phyloP scores from a whole-genome alignment of 2,113 vertebrate genomes.

The Tetrao urogallus region DNA sequence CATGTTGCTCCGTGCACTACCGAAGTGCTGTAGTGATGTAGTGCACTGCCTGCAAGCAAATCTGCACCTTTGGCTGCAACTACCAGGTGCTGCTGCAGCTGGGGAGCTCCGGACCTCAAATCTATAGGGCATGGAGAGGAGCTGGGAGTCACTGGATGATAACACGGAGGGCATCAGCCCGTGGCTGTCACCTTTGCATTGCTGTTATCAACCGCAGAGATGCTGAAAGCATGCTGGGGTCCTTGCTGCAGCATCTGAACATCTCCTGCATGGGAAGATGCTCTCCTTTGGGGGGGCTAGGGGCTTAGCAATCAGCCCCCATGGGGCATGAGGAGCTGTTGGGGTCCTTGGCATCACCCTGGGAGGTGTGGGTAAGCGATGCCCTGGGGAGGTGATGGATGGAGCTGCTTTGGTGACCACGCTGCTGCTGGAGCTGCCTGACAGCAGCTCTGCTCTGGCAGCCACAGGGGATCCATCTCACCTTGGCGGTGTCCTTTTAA shows the following conservation, averaged over 20 bases:
- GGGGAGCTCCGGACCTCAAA: not conserved
- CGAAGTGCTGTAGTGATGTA: not conserved
- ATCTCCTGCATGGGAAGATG: not conserved
- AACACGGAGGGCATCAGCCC: not conserved
- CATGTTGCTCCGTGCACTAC: not conserved
- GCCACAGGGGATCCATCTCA: constrained; percentile 34
- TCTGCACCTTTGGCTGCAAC: rapidly evolving
- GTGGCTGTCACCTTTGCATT: not conserved
- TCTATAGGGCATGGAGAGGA: not conserved
- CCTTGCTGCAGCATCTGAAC: not conserved
- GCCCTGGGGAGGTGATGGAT: not conserved
- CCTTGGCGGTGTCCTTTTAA: constrained; percentile 48
- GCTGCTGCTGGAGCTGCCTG: not conserved
- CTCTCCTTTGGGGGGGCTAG: rapidly evolving
- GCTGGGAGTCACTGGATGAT: not conserved
- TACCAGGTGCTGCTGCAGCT: not conserved
- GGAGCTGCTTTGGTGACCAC: not conserved
- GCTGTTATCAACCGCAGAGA: not conserved
- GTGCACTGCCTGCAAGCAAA: not conserved
- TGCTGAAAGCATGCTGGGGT: not conserved
- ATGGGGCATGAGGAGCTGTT: rapidly evolving
- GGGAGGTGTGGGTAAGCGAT: not conserved
- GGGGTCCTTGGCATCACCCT: not conserved
- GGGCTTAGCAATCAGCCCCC: rapidly evolving
- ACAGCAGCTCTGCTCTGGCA: constrained; percentile 18